phyloP scores from a whole-genome alignment of 2,113 vertebrate species.

The Cariama cristata region DNA sequence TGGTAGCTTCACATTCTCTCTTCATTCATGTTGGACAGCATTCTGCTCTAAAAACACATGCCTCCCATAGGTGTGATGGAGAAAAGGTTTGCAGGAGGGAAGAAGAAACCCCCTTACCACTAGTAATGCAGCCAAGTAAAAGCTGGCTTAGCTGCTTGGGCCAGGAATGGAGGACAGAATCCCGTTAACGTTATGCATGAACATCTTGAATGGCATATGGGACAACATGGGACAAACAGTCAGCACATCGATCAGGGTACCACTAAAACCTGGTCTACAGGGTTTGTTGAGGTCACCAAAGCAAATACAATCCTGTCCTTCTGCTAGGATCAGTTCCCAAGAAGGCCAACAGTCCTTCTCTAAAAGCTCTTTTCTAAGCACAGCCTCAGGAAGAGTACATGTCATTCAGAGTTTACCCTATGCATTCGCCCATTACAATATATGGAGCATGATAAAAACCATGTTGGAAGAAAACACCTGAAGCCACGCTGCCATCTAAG shows the following conservation, averaged over 20 bases:
- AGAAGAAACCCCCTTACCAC: background rate
- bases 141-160: background rate
- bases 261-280: background rate
- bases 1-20: background rate
- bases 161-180: background rate
- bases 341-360: background rate
- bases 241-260: rapidly evolving
- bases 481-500: background rate
- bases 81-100: background rate
- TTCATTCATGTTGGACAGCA: background rate
- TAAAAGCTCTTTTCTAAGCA: background rate
- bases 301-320: background rate
- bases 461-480: background rate
- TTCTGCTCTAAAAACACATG: background rate
- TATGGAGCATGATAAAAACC: background rate
- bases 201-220: no score
- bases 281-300: background rate
- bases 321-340: background rate
- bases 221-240: background rate
- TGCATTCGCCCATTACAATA: background rate
- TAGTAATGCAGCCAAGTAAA: background rate
- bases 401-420: background rate
- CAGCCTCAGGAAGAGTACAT: rapidly evolving
- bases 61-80: background rate
- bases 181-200: background rate